These are phyloP conservation scores for Lithodes maja DNA, from an alignment of 2,888 invertebrate genomes.

Conservation along the genomic window DNA sequence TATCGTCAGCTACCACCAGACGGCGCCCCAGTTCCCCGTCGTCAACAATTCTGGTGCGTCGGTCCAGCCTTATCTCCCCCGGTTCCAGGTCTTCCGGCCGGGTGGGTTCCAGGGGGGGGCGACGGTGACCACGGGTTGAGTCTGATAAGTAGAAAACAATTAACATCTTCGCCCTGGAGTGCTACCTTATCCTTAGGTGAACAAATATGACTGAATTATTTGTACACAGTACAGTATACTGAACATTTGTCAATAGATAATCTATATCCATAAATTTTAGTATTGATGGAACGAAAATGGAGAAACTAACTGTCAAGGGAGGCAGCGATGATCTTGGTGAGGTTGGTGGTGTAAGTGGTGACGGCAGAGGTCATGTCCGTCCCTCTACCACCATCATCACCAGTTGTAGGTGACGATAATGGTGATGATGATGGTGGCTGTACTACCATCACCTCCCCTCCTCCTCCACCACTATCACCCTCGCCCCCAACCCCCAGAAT, in stretches of 20 bases:
- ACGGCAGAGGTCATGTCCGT: slow-evolving; percentile 22
- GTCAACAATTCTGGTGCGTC: slow-evolving; percentile 51
- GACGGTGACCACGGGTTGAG: slow-evolving; percentile 28
- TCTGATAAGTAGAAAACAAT: slow-evolving; percentile 2
- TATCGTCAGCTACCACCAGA: slow-evolving; percentile 47
- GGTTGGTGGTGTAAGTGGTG: slow-evolving; percentile 62
- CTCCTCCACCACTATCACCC: background rate
- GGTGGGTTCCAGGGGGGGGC: slow-evolving; percentile 15
- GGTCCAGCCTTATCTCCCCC: slow-evolving; percentile 63
- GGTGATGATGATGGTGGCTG: background rate
- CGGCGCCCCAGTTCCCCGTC: slow-evolving; percentile 63
- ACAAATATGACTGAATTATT: no score
- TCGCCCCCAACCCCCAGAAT: background rate
- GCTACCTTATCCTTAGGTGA: no score
- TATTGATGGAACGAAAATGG: no score
- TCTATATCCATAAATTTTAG: no score
- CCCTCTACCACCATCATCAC: background rate
- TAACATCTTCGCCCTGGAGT: no score
- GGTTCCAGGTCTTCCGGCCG: slow-evolving; percentile 55
- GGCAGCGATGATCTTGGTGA: slow-evolving; percentile 66
- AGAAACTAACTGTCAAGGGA: slow-evolving; percentile 61
- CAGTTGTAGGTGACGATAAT: background rate
- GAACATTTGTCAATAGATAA: no score
- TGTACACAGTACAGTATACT: no score
- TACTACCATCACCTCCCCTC: background rate